Conservation (phyloP, 1,140 invertebrate genomes). For the Hirudo medicinalis region DNA sequence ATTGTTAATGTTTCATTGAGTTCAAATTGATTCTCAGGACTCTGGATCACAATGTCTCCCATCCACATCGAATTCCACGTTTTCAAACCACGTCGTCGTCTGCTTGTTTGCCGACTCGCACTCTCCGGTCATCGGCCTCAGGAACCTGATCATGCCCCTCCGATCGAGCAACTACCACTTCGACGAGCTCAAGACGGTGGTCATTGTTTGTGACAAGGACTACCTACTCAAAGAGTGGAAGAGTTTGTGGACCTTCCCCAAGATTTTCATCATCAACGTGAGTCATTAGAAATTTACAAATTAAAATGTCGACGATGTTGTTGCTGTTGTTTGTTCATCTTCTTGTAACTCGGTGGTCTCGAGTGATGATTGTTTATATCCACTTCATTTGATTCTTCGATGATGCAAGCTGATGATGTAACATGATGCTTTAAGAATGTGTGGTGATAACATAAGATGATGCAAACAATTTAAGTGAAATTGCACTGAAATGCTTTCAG, state of each 20-base stretch:
- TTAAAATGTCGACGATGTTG: neutral
- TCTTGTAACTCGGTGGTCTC: neutral
- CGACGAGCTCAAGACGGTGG: conserved; percentile 94
- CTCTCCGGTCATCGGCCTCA: conserved; percentile 75
- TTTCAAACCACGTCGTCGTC: conserved; percentile 75
- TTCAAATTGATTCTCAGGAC: no score
- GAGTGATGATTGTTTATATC: no score
- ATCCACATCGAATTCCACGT: neutral
- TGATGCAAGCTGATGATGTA: no score
- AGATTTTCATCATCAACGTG: conserved; percentile 13
- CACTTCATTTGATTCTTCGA: no score
- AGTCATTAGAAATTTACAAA: neutral
- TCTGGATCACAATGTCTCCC: neutral
- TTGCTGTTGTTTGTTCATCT: neutral
- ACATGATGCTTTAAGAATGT: no score
- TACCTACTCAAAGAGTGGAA: conserved; percentile 93
- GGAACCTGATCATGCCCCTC: conserved; percentile 41
- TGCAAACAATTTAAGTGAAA: no score
- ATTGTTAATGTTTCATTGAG: no score
- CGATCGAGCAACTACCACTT: conserved; percentile 95
- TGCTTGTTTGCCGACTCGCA: conserved; percentile 96
- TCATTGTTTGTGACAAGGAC: conserved; percentile 92
- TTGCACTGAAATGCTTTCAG: no score
- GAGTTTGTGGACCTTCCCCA: conserved; percentile 51
- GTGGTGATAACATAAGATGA: no score